Percentiles rank a stretch among this genome's conserved stretches.
phyloP scores from a whole-genome alignment of 1,140 invertebrate species.

The Triops cancriformis region DNA sequence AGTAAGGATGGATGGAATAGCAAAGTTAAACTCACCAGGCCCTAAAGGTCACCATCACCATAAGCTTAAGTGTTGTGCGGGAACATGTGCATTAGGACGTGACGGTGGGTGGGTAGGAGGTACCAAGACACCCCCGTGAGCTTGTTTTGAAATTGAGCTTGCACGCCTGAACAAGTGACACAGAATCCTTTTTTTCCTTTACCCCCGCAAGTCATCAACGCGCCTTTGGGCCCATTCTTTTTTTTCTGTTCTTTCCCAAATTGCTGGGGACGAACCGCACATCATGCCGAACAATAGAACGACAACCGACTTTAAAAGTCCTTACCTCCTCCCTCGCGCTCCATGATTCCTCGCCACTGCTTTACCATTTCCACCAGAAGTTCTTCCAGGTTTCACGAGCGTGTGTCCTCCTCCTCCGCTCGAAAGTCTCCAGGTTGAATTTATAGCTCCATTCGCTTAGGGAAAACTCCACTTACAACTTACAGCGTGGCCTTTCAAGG shows the following conservation, averaged over 20 bases:
- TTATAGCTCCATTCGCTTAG: neutral
- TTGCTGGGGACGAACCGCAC: neutral
- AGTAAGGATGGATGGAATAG: too few relatives aligned
- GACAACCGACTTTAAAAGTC: neutral
- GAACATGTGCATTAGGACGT: neutral
- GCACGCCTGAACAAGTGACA: neutral
- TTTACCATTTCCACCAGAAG: neutral
- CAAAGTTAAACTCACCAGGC: too few relatives aligned
- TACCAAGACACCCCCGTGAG: neutral
- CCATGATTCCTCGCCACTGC: neutral
- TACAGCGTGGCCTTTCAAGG: neutral
- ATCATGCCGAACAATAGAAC: neutral
- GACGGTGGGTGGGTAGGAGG: neutral
- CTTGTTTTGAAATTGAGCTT: constrained; percentile 5
- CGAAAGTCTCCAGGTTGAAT: neutral
- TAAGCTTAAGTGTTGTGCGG: neutral
- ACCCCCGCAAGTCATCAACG: neutral
- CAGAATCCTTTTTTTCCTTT: neutral
- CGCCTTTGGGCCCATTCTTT: neutral
- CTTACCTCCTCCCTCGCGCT: neutral
- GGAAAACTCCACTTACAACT: neutral
- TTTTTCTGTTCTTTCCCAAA: neutral
- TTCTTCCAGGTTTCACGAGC: neutral
- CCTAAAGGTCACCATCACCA: neutral
- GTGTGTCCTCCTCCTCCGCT: neutral